phyloP scores from a whole-genome alignment of 1,140 invertebrate genomes.

The Acromyrmex echinatior region DNA sequence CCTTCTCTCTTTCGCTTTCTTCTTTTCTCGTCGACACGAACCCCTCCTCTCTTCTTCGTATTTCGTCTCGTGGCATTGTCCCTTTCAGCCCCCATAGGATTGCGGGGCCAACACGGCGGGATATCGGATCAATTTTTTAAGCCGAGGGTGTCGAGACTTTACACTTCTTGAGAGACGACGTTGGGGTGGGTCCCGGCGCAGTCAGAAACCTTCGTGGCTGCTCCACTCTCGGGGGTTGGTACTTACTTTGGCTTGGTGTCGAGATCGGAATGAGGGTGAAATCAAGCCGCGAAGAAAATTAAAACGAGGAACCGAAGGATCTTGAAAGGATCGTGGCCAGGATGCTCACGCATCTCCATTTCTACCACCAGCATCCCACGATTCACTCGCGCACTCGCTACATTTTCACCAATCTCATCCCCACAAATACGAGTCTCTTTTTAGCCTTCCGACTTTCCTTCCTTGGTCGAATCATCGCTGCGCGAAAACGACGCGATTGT shows the following conservation, averaged over 20 bases:
- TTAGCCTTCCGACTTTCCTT: conserved; percentile 46
- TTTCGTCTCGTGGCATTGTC: conserved; percentile 82
- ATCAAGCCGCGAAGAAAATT: conserved; percentile 84
- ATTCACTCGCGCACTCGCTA: conserved; percentile 20
- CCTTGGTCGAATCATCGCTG: conserved; percentile 53
- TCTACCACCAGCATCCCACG: conserved; percentile 44
- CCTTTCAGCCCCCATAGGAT: conserved; percentile 84
- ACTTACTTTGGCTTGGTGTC: conserved; percentile 51
- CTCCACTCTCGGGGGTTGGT: conserved; percentile 64
- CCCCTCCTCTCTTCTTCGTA: conserved; percentile 54
- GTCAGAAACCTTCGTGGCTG: conserved; percentile 45
- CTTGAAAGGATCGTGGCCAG: conserved; percentile 71
- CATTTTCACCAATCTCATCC: conserved; percentile 61
- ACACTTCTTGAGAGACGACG: conserved; percentile 84
- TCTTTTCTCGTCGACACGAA: conserved; percentile 51
- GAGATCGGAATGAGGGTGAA: conserved; percentile 73
- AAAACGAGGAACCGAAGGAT: conserved; percentile 82
- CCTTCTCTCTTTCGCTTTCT: conserved; percentile 7
- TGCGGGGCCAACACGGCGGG: conserved; percentile 85
- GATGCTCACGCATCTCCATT: conserved; percentile 66
- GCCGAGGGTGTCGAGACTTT: conserved; percentile 86
- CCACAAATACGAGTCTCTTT: conserved; percentile 25
- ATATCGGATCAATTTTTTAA: conserved; percentile 85
- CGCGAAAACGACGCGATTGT: conserved; percentile 74
- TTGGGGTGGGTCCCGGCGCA: conserved; percentile 53